Evolutionary conservation across 2,113 vertebrate species (phyloP), one percentile per base, ranked within the genome.

Genomic region (Rhabdornis inornatus): DNA sequence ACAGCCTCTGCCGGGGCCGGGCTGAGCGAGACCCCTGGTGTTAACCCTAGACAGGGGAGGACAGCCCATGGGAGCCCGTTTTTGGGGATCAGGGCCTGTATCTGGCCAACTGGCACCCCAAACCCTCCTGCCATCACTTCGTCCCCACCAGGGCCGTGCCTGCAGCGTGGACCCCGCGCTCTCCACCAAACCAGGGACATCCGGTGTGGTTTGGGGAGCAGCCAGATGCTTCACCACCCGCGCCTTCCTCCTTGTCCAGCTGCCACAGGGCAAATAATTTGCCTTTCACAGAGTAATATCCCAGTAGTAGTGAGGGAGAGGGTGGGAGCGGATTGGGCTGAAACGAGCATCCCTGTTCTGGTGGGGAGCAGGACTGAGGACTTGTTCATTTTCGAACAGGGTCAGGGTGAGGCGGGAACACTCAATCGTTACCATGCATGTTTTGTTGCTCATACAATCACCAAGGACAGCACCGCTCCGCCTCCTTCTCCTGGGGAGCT

Each of bases 1-100:
- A 99, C 98, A 99, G 99, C 95, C 97, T 99, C 60, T 99, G 98
- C 95, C 98, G 99, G 3, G 99, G 99, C 21, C 97, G 99, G 81
- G 98, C 99, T 4, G 98, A 98, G 91, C 97, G 99, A 72, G 99
- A 99, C 93, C 99, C 99, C 57, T 99, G 99, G 99, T 99, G 99
- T 94, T 99, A 92, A 68, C 95, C 64, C 49, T 15, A 28, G 4
- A 44, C 0, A 0, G 59, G 37, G n/a, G 21, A 95, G 82, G 65
- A 90, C 35, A 13, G 27, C 65, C 57, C 49, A 18, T 0, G 0
- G 52, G 75, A 24, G 10, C 35, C 40, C 6, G 0, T 15, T 49
- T 42, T 21, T 5, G 61, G 75, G 65, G 42, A 57, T 65, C 44
- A 19, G 80, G 56, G 27, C 68, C 69, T n/a, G 35, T 8, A 6